A percentile compares a stretch with the other conserved stretches of the same genome.
Conservation (phyloP, 2,888 invertebrate genomes). For the Heliconius aoede region DNA sequence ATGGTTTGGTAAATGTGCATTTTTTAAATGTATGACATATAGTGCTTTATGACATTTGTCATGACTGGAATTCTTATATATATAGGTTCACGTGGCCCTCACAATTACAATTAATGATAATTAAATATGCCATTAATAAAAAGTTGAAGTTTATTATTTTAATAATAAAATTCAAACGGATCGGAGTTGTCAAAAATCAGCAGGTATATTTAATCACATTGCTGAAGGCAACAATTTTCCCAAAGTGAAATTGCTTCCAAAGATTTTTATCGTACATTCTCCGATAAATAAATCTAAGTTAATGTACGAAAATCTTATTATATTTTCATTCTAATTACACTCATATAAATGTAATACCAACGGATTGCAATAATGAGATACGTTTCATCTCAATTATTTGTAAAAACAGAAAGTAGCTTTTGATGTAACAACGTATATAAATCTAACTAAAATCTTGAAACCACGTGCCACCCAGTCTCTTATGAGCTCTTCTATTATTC, state of each 20-base stretch:
- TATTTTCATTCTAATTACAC: not conserved
- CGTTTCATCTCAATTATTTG: not conserved
- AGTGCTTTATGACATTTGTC: not conserved
- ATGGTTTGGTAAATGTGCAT: not conserved
- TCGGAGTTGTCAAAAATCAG: slow-evolving; percentile 25
- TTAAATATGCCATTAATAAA: too few species aligned
- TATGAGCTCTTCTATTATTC: slow-evolving; percentile 22
- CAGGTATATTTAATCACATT: slow-evolving; percentile 37
- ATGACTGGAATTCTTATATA: not conserved
- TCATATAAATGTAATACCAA: not conserved
- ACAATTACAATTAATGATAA: slow-evolving; percentile 7
- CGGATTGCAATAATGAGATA: not conserved
- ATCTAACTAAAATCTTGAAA: slow-evolving; percentile 30
- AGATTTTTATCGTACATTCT: slow-evolving; percentile 9
- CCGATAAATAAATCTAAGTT: slow-evolving; percentile 8
- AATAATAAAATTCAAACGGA: slow-evolving; percentile 2
- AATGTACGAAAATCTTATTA: slow-evolving; percentile 9
- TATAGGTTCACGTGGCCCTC: not conserved
- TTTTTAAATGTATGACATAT: not conserved
- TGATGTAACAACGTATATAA: slow-evolving; percentile 29
- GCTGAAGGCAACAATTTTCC: slow-evolving; percentile 29
- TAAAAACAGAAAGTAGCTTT: not conserved
- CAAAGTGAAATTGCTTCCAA: slow-evolving; percentile 30
- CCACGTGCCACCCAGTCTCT: slow-evolving; percentile 9
- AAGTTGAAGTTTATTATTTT: not conserved